Evolutionary conservation across 2,888 invertebrate genomes (phyloP), one percentile per base, ranked within the genome.

Genomic region (Ophioninae sp.): DNA sequence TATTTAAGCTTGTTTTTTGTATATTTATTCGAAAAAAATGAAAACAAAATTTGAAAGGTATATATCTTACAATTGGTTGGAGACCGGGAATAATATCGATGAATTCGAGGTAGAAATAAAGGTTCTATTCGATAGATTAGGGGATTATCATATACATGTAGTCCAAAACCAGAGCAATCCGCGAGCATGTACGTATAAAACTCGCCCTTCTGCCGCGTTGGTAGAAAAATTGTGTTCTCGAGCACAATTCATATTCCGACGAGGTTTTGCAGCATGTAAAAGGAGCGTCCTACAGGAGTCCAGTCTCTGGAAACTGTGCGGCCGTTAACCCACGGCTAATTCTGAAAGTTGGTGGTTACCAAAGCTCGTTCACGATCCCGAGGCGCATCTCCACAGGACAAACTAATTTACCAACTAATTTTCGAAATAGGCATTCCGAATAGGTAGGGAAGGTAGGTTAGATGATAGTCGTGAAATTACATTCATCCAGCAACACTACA

Each of bases 391-490:
- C 67, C 63, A 41, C 79, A 78, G 85, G 67, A 77, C 82, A 87
- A 89, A 89, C 89, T 88, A 88, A 89, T 89, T 89, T 89, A 81
- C 88, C 81, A 89, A 89, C 88, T 88, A 89, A 89, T 89, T 88
- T 87, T 85, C 87, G 85, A 86, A 88, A 89, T 79, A 86, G 88
- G 84, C 87, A 87, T 88, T 84, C 85, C 83, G 81, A 86, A 86
- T 84, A 77, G 79, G 82, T 72, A 71, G 71, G 64, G 81, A 76
- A 81, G 67, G 73, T 65, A 61, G 79, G 68, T 73, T 65, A 56
- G 81, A 81, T 73, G 82, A 85, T 87, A 85, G 79, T 83, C 85
- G 74, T 71, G 82, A 84, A 87, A 85, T 87, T 88, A 88, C 84
- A 81, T 85, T 86, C 75, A 67, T 59, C 72, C 81, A 72, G 65